These are phyloP conservation scores for Seriola quinqueradiata DNA, from an alignment of 2,113 vertebrate genomes.

Conservation along the genomic window DNA sequence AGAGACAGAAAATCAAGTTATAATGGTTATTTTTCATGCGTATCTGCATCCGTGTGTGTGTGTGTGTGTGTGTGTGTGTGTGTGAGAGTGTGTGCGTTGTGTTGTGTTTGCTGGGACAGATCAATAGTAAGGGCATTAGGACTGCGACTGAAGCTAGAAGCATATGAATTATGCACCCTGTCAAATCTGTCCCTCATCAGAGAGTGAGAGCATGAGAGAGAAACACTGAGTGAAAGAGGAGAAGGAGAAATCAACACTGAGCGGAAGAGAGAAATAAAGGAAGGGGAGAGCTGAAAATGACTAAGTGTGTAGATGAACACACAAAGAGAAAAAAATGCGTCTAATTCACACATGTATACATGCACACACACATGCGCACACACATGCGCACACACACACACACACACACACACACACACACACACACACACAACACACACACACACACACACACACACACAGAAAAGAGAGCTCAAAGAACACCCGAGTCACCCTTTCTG, in stretches of 20 bases:
- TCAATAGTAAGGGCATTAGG: constrained; percentile 98
- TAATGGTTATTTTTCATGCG: constrained; percentile 49
- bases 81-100: constrained; percentile 29
- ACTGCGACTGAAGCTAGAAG: constrained; percentile 88
- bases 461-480: constrained; percentile 83
- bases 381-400: constrained; percentile 24
- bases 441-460: constrained; percentile 26
- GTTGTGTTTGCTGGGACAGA: constrained; percentile 78
- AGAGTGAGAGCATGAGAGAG: constrained; percentile 50
- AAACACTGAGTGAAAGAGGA: constrained; percentile 43
- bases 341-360: no score
- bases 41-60: constrained; percentile 12
- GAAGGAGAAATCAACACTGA: constrained; percentile 70
- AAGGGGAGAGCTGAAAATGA: constrained; percentile 13
- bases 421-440: constrained; percentile 4
- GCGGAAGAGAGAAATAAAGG: constrained; percentile 35
- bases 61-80: constrained; percentile 25
- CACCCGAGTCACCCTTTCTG: constrained; percentile 93
- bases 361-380: neutral
- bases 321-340: neutral
- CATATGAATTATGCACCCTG: constrained; percentile 97
- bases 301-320: constrained; percentile 16
- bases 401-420: neutral
- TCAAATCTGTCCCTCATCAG: constrained; percentile 92
- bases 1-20: constrained; percentile 69